phyloP scores from a whole-genome alignment of 2,797 vertebrate species.

The Uromys caudimaculatus region DNA sequence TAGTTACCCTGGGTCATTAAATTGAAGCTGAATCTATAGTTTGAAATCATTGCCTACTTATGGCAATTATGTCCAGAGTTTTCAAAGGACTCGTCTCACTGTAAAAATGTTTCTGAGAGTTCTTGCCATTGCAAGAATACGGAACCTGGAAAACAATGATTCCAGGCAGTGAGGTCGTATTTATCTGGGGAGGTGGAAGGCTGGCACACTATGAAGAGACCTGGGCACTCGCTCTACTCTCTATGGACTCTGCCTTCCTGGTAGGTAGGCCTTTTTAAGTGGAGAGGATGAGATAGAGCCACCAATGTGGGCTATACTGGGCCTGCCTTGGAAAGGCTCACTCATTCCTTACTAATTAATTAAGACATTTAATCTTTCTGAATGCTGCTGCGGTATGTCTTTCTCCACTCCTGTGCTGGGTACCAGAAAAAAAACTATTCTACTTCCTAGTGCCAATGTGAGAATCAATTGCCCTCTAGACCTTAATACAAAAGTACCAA shows the following conservation, averaged over 20 bases:
- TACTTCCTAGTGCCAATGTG: neutral
- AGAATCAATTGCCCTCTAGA: slow-evolving; percentile 39
- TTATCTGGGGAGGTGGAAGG: neutral
- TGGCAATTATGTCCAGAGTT: neutral
- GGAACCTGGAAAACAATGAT: slow-evolving; percentile 35
- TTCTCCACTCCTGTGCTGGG: slow-evolving; percentile 7
- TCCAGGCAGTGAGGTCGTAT: slow-evolving; percentile 17
- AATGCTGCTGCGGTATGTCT: neutral
- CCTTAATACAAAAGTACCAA: neutral
- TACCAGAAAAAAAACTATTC: slow-evolving; percentile 37
- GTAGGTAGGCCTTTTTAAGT: neutral
- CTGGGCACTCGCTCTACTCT: neutral
- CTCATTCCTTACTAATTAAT: slow-evolving; percentile 47
- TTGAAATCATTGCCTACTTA: neutral
- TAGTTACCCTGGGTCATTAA: neutral
- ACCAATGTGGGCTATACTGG: neutral
- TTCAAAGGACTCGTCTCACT: slow-evolving; percentile 42
- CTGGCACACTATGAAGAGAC: neutral
- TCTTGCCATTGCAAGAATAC: neutral
- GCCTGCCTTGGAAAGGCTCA: neutral
- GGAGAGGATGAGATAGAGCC: neutral
- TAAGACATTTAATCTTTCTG: slow-evolving; percentile 55
- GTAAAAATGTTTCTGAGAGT: slow-evolving; percentile 39
- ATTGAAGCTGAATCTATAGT: neutral
- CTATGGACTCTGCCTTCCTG: neutral